A percentile compares a stretch with the other conserved stretches of the same genome.
These are phyloP conservation scores for Balaeniceps rex DNA, from an alignment of 2,113 vertebrate genomes.

Conservation along the genomic window DNA sequence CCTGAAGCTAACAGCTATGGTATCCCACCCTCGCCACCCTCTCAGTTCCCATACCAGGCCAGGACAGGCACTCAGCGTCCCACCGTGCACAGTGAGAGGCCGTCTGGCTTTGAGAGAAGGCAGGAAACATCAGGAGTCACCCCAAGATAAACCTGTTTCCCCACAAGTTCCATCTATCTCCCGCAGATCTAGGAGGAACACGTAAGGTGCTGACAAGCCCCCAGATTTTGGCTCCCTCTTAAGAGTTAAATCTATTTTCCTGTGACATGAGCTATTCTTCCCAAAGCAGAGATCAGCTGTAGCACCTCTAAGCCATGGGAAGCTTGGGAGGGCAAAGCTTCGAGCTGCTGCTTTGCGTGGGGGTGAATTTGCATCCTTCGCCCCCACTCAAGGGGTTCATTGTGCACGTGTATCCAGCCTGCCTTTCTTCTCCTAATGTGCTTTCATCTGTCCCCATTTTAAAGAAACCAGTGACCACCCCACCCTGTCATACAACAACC, in stretches of 20 bases:
- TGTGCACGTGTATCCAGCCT: neutral
- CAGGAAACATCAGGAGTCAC: neutral
- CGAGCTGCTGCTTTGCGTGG: neutral
- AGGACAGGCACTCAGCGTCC: neutral
- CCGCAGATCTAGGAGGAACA: neutral
- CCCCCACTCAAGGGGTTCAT: neutral
- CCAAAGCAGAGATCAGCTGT: neutral
- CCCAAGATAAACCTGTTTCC: neutral
- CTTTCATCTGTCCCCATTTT: neutral
- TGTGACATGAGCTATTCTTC: neutral
- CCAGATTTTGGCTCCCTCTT: neutral
- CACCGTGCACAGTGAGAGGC: neutral
- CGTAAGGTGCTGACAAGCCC: neutral
- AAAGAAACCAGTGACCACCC: neutral
- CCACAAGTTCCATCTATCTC: neutral
- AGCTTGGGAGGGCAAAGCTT: neutral
- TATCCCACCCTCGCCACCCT: neutral
- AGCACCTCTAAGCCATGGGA: neutral
- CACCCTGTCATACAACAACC: constrained; percentile 5
- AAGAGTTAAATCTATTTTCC: neutral
- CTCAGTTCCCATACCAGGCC: neutral
- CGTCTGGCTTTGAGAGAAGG: neutral
- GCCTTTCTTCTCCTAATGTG: neutral
- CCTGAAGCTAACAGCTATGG: neutral
- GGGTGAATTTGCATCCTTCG: neutral